Evolutionary conservation across 1,140 invertebrate species (phyloP).

Genomic region (Diachasmimorpha longicaudata): DNA sequence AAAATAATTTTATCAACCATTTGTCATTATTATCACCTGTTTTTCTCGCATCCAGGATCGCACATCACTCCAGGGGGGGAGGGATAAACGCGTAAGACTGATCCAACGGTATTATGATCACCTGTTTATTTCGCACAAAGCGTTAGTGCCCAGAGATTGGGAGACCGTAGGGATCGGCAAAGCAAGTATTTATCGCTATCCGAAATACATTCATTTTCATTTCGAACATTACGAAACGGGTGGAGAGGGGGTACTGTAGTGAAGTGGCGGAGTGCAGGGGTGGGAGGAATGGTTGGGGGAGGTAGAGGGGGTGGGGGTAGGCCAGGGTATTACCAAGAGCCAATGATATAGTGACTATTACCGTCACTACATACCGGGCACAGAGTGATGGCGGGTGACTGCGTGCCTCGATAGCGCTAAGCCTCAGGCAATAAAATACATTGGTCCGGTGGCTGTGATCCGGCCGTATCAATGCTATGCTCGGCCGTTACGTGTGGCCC

Average conservation of each 20-base stretch:
- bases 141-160: constrained; percentile 5
- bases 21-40: background rate
- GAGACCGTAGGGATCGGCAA: constrained; percentile 44
- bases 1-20: background rate
- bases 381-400: constrained; percentile 64
- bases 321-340: constrained; percentile 63
- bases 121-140: constrained; percentile 46
- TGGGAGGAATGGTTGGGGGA: constrained; percentile 15
- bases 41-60: background rate
- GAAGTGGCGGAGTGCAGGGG: constrained; percentile 18
- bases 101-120: constrained; percentile 48
- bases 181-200: constrained; percentile 61
- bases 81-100: constrained; percentile 29
- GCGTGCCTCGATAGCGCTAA: constrained; percentile 63
- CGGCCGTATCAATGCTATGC: constrained; percentile 61
- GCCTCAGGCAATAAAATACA: constrained; percentile 63
- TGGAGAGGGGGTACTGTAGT: constrained; percentile 11
- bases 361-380: constrained; percentile 61
- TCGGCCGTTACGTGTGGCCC: constrained; percentile 53
- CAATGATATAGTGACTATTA: constrained; percentile 65
- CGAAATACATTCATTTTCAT: constrained; percentile 65
- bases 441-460: constrained; percentile 61
- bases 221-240: constrained; percentile 55
- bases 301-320: constrained; percentile 38
- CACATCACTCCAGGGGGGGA: background rate